Conservation (phyloP, 1,140 invertebrate genomes). For the Hermatobates lingyangjiaoensis region DNA sequence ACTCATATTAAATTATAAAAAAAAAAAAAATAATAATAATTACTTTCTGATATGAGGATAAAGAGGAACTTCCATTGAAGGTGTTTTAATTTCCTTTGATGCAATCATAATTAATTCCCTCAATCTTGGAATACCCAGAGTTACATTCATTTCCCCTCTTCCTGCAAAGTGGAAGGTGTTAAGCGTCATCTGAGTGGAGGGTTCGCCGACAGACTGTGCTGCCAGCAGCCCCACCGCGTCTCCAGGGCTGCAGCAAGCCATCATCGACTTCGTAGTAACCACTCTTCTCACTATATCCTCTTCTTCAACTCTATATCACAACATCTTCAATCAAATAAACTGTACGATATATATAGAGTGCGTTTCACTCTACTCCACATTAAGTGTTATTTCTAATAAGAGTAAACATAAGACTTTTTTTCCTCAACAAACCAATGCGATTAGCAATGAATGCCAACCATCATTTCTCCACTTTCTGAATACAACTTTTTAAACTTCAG, state of each 20-base stretch:
- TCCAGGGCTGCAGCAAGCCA: constrained; percentile 63
- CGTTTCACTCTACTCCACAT: too few species aligned
- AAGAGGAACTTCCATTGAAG: constrained; percentile 87
- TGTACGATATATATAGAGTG: too few species aligned
- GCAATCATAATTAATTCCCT: constrained; percentile 95
- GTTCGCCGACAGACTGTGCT: constrained; percentile 92
- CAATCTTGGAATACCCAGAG: constrained; percentile 87
- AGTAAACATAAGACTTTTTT: too few species aligned
- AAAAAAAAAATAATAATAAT: constrained; percentile 5
- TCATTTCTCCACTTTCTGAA: too few species aligned
- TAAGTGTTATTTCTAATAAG: too few species aligned
- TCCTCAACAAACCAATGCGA: too few species aligned
- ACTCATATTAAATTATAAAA: too few species aligned
- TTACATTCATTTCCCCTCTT: constrained; percentile 99
- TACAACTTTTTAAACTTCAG: too few species aligned
- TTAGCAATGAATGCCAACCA: too few species aligned
- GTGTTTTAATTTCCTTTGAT: constrained; percentile 76
- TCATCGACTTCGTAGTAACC: constrained; percentile 56
- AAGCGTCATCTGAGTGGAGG: constrained; percentile 98
- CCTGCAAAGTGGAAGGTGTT: constrained; percentile 99
- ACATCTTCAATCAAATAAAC: neutral
- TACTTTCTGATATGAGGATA: constrained; percentile 26
- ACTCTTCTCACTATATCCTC: constrained; percentile 37
- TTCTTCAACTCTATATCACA: neutral
- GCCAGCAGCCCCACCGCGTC: constrained; percentile 92